phyloP scores from a whole-genome alignment of 2,888 invertebrate species.

The Philaethria dido region DNA sequence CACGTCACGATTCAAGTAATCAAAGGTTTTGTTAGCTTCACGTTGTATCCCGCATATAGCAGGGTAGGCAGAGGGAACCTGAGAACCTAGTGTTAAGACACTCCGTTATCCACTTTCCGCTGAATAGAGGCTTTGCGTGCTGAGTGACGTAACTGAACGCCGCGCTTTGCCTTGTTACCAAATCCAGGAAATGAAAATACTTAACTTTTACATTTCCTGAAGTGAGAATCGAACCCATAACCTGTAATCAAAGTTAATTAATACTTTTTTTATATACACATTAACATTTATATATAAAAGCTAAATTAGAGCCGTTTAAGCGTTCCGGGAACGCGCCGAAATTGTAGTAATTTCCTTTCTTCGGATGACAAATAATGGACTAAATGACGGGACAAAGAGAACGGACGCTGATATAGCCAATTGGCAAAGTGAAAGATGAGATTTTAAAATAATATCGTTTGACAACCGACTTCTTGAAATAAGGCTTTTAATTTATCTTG shows the following conservation, averaged over 20 bases:
- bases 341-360: conserved; percentile 40
- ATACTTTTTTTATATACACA: conserved; percentile 1
- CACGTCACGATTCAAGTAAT: no score
- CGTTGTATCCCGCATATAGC: no score
- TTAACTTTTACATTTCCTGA: no score
- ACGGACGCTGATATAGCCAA: conserved; percentile 38
- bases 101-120: no score
- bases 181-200: no score
- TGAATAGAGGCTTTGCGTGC: no score
- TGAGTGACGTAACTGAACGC: no score
- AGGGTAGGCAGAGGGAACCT: no score
- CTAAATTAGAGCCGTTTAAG: conserved; percentile 21
- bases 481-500: not conserved
- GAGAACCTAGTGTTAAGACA: no score
- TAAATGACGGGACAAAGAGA: conserved; percentile 38
- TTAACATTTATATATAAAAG: not conserved
- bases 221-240: no score
- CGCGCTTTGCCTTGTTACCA: no score
- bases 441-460: conserved; percentile 30
- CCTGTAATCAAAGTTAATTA: conserved; percentile 11
- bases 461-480: conserved; percentile 4
- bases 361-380: conserved; percentile 36
- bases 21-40: no score
- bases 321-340: conserved; percentile 30
- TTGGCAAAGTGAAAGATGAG: conserved; percentile 39